Evolutionary conservation across 1,140 invertebrate species (phyloP).

Genomic region (Bicyclus anynana): DNA sequence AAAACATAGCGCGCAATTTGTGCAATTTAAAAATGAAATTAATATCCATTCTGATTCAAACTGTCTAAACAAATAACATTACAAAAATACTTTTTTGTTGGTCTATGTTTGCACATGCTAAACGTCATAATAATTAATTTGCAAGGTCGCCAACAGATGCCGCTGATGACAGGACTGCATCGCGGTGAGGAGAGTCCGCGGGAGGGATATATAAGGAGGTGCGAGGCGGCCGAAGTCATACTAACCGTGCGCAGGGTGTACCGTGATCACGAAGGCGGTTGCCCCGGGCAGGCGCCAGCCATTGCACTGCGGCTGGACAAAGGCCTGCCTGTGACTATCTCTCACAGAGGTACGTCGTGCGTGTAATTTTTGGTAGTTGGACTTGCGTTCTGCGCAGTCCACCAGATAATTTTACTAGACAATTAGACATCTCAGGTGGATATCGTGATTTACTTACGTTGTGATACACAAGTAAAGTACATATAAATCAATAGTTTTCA

Average conservation of each 20-base stretch:
- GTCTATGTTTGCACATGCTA: neutral
- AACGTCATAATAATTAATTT: conserved; percentile 12
- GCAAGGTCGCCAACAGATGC: conserved; percentile 42
- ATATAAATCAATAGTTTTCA: too few relatives aligned
- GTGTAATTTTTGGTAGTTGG: conserved; percentile 77
- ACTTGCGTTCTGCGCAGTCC: conserved; percentile 68
- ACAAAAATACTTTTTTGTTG: too few relatives aligned
- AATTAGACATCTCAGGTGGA: too few relatives aligned
- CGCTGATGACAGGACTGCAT: conserved; percentile 41
- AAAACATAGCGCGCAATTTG: too few relatives aligned
- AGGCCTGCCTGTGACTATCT: conserved; percentile 62
- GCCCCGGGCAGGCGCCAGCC: conserved; percentile 63
- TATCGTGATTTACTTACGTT: too few relatives aligned
- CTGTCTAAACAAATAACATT: neutral
- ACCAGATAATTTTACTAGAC: neutral
- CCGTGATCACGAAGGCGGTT: conserved; percentile 77
- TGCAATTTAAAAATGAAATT: too few relatives aligned
- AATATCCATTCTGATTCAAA: too few relatives aligned
- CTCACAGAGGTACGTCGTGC: conserved; percentile 64
- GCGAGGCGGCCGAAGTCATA: conserved; percentile 40
- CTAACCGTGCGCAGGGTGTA: conserved; percentile 78
- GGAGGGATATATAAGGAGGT: conserved; percentile 34
- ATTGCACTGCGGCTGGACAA: conserved; percentile 64
- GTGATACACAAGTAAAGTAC: too few relatives aligned
- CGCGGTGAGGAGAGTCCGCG: conserved; percentile 40